Percentiles rank a stretch among this genome's conserved stretches.
Evolutionary conservation across 2,113 vertebrate genomes (phyloP).

Genomic region (Pristiophorus japonicus): DNA sequence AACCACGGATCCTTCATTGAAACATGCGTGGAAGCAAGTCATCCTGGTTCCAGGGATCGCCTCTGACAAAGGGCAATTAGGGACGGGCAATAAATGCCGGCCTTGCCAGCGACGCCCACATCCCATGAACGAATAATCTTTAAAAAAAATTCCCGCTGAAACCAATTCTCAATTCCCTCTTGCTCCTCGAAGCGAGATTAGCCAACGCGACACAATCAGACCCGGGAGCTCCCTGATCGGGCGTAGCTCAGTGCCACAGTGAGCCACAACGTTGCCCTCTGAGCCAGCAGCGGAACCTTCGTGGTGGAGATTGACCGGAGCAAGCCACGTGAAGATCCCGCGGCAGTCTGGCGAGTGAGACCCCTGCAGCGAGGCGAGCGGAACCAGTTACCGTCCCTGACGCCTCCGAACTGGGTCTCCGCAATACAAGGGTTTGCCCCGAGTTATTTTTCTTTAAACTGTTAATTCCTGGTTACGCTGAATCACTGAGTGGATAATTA

Average conservation of each 20-base stretch:
- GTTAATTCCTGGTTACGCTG: background rate
- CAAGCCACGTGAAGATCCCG: background rate
- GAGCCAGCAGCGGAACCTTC: too few species aligned
- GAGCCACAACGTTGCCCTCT: too few species aligned
- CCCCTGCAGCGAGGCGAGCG: background rate
- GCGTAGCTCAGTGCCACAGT: too few species aligned
- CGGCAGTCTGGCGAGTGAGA: background rate
- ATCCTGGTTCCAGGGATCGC: too few species aligned
- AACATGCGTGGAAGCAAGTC: too few species aligned
- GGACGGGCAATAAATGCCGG: too few species aligned
- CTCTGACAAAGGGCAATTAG: too few species aligned
- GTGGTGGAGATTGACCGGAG: background rate
- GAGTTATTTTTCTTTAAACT: background rate
- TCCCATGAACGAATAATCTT: too few species aligned
- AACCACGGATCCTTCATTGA: too few species aligned
- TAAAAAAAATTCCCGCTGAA: background rate
- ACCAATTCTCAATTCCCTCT: background rate
- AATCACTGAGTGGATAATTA: slow-evolving; percentile 24
- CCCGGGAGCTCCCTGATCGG: background rate
- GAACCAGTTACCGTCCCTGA: background rate
- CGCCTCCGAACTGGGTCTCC: background rate
- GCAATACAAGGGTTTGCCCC: background rate
- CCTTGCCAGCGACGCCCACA: too few species aligned
- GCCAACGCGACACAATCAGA: background rate
- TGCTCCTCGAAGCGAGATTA: background rate